A percentile compares a stretch with the other conserved stretches of the same genome.
Evolutionary conservation across 2,888 invertebrate genomes (phyloP).

Genomic region (Antheraea yamamai): DNA sequence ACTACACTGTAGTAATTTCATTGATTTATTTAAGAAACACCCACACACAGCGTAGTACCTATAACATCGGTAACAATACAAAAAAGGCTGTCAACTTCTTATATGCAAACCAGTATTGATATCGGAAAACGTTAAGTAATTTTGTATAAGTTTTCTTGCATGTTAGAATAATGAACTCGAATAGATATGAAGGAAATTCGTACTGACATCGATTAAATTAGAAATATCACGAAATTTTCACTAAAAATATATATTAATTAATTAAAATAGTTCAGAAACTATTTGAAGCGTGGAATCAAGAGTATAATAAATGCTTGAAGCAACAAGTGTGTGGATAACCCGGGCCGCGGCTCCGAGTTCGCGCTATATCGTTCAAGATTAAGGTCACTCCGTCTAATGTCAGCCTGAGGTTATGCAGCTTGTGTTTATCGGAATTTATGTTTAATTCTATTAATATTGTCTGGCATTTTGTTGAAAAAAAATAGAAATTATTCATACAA

Average conservation of each 20-base stretch:
- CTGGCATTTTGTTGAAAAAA: background rate
- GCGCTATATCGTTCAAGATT: conserved; percentile 77
- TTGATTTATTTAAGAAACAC: background rate
- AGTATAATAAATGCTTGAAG: conserved; percentile 53
- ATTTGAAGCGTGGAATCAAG: conserved; percentile 21
- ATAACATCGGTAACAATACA: too few species aligned
- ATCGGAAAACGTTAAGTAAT: too few species aligned
- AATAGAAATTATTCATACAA: background rate
- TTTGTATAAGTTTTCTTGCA: too few species aligned
- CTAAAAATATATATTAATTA: background rate
- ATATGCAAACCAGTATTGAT: too few species aligned
- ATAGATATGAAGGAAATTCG: too few species aligned
- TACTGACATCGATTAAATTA: too few species aligned
- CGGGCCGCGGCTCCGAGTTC: conserved; percentile 52
- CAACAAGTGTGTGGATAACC: conserved; percentile 66
- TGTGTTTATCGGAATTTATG: conserved; percentile 18
- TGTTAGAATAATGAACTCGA: too few species aligned
- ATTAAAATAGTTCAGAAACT: background rate
- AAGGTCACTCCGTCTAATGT: conserved; percentile 66
- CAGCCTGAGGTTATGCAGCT: conserved; percentile 29
- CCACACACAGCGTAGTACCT: background rate
- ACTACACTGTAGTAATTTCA: background rate
- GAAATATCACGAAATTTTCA: too few species aligned
- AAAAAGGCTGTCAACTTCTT: too few species aligned
- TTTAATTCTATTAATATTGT: conserved; percentile 20